phyloP scores from a whole-genome alignment of 2,888 invertebrate species.

The Ormyrus thymus region DNA sequence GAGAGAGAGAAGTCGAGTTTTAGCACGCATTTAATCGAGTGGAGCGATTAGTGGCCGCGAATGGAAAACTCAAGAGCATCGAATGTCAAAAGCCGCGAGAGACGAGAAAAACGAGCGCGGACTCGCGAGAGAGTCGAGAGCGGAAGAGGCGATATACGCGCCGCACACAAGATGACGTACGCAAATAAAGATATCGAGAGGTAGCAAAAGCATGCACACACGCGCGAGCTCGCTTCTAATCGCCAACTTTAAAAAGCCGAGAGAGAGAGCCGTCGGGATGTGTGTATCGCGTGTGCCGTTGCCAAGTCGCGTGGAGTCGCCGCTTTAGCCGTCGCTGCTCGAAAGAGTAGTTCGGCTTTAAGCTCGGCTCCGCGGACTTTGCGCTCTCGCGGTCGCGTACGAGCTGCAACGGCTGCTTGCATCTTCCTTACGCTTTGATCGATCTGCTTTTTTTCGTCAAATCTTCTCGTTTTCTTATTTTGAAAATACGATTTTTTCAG shows the following conservation, averaged over 20 bases:
- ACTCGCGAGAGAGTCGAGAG: neutral
- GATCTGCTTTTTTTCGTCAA: neutral
- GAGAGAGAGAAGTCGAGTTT: neutral
- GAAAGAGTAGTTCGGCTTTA: constrained; percentile 45
- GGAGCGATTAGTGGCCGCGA: constrained; percentile 18
- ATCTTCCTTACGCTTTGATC: constrained; percentile 9
- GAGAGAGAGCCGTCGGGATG: too few relatives aligned
- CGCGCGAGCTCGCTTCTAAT: constrained; percentile 6
- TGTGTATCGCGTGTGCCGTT: neutral
- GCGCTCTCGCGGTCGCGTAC: neutral
- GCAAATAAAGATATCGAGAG: constrained; percentile 18
- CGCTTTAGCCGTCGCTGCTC: constrained; percentile 22
- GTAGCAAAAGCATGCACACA: neutral
- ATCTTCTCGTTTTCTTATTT: neutral
- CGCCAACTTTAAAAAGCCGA: constrained; percentile 16
- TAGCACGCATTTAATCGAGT: constrained; percentile 24
- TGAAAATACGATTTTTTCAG: too few relatives aligned
- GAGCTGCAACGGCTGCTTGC: too few relatives aligned
- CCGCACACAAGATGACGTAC: neutral
- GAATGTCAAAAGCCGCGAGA: constrained; percentile 26
- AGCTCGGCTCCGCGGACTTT: constrained; percentile 18
- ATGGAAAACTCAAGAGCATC: constrained; percentile 27
- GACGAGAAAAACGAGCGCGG: neutral
- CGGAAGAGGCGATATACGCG: too few relatives aligned
- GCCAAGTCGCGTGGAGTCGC: constrained; percentile 31